Base-by-base conservation (phyloP, 2,888 invertebrate genomes). In the Tineola bisselliella region DNA sequence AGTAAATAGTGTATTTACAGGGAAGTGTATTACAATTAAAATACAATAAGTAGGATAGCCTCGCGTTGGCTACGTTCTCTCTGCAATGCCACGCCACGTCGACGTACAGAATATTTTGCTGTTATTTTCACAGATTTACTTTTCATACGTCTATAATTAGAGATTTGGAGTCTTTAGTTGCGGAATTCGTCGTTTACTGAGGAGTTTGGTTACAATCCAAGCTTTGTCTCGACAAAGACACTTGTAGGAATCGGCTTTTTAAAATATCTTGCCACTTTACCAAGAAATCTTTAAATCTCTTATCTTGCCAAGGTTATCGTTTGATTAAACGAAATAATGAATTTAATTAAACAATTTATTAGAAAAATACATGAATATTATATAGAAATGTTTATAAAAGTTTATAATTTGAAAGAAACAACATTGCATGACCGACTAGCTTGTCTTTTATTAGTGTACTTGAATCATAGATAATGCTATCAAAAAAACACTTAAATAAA, bases 71-170 rank as follows among this genome's bases (percentile, higher is more conserved):
- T 67, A 70, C 68, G 64, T 73, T 73, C 70, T 63, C 60, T 74
- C 69, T 76, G 76, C 77, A 77, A 78, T 80, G 79, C 80, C 80
- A 79, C 84, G 86, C 86, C 86, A 87, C 86, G 86, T 87, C 86
- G 84, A 84, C 86, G 84, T 77, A 75, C 78, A 81, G 76, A 81
- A 80, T 63, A 79, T 81, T 81, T 78, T 78, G 74, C 80, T 81
- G 79, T 81, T 84, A 79, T 82, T 80, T 84, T 83, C 79, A 76
- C 78, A 80, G 81, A 82, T 83, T 84, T 84, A 80, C 78, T 80
- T 79, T 82, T 83, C 82, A 75, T 80, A 81, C 73, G 75, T 76
- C 83, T 84, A 83, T 83, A 79, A 77, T 83, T 84, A 84, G 84
- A 80, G 78, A 77, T 77, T 81, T 80, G 33, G 33, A 58, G 33